phyloP scores from a whole-genome alignment of 2,797 vertebrate species.

The Sebastes nivosus region DNA sequence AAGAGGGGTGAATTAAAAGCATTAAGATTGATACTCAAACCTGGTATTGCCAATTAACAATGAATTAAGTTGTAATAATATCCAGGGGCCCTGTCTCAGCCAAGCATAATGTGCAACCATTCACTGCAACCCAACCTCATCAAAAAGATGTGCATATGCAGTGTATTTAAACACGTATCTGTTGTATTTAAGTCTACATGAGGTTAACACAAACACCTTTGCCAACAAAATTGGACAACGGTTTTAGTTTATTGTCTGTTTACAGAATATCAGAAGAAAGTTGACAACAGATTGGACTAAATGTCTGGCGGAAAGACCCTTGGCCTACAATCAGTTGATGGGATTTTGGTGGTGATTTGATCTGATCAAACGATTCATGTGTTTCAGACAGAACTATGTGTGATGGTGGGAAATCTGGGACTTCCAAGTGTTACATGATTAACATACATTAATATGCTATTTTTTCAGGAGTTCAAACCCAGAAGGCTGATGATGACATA shows the following conservation, averaged over 20 bases:
- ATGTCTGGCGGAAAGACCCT: not conserved
- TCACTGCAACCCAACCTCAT: not conserved
- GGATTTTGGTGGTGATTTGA: not conserved
- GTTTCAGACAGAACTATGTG: not conserved
- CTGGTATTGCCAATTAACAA: slow-evolving; percentile 30
- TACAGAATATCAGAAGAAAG: not conserved
- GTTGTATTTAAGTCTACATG: not conserved
- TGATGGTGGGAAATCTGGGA: not conserved
- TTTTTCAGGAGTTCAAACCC: not conserved
- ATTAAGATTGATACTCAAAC: slow-evolving; percentile 35
- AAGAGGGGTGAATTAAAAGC: slow-evolving; percentile 39
- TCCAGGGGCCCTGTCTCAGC: not conserved
- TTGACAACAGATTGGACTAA: not conserved
- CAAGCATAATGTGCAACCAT: not conserved
- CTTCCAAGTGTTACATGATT: not conserved
- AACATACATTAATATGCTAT: not conserved
- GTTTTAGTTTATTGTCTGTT: not conserved
- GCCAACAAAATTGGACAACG: not conserved
- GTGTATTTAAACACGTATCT: not conserved
- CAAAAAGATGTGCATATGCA: not conserved
- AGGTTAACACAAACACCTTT: not conserved
- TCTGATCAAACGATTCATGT: not conserved
- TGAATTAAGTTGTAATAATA: slow-evolving; percentile 28
- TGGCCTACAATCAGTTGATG: not conserved
- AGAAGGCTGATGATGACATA: not conserved